These are phyloP conservation scores for Pimephales promelas DNA, from an alignment of 2,113 vertebrate species.

Conservation along the genomic window DNA sequence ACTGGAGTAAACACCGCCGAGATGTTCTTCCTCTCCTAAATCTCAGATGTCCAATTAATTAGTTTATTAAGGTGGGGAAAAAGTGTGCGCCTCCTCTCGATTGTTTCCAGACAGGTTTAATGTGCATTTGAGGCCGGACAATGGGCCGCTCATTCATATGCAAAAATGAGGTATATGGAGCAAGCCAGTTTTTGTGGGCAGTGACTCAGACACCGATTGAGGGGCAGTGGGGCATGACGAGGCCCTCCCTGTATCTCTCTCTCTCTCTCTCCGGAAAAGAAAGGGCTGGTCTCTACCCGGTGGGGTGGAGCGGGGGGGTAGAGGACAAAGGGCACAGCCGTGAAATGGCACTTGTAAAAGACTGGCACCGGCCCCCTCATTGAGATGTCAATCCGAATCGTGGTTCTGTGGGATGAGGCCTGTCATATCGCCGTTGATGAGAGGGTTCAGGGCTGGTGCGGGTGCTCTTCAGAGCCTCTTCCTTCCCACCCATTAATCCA, in stretches of 20 bases:
- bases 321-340: slow-evolving; percentile 55
- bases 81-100: slow-evolving; percentile 53
- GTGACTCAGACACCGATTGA: slow-evolving; percentile 70
- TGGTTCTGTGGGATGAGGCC: slow-evolving; percentile 57
- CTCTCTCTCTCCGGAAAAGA: slow-evolving; percentile 29
- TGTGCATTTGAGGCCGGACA: slow-evolving; percentile 73
- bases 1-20: slow-evolving; percentile 40
- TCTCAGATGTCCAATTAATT: slow-evolving; percentile 71
- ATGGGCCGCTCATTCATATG: slow-evolving; percentile 73
- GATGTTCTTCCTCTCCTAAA: slow-evolving; percentile 50
- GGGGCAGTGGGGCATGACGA: slow-evolving; percentile 72
- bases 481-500: neutral
- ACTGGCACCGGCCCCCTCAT: slow-evolving; percentile 60
- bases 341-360: slow-evolving; percentile 60
- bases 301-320: slow-evolving; percentile 27
- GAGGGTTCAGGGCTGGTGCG: slow-evolving; percentile 16
- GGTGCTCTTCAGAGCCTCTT: slow-evolving; percentile 30
- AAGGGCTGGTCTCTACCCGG: slow-evolving; percentile 49
- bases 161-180: slow-evolving; percentile 74
- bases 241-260: slow-evolving; percentile 54
- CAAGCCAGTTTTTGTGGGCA: slow-evolving; percentile 67
- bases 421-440: slow-evolving; percentile 60
- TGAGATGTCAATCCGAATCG: slow-evolving; percentile 66
- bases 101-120: slow-evolving; percentile 78
- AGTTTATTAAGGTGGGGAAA: slow-evolving; percentile 70